Evolutionary conservation across 2,888 invertebrate species (phyloP), one percentile per base, ranked within the genome.

Genomic region (Augiades crinisus): DNA sequence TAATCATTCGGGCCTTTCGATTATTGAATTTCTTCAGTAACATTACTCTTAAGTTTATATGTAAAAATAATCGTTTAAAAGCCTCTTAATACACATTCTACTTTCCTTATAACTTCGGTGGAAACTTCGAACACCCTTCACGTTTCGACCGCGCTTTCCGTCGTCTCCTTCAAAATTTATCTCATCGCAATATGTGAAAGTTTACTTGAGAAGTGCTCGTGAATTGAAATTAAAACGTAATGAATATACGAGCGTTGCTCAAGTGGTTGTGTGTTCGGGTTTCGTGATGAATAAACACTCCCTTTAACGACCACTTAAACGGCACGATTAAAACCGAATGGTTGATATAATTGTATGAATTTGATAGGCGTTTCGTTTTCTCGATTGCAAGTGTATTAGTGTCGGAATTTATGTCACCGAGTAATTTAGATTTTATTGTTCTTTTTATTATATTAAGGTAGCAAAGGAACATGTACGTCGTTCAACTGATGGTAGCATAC

Each of bases 141-240:
- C 17, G 17, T n/a, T n/a, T 17, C 34, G 16, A 34, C 16, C 33
- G 33, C 33, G 6, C 14, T 13, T 14, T 33, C 13, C 13, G 6
- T 6, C 6, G 6, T 12, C 17, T 12, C 17, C 41, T 16, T 27
- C 27, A 14, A 16, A 27, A 41, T 24, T 14, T 46, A 46, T 24
- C 46, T 24, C 46, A 34, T 41, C 41, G 22, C 30, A 43, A 43
- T 43, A 43, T 43, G 44, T 44, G 44, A 21, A 31, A 44, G 7
- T 44, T 44, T 33, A 19, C 37, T 37, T 44, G 21, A 16, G 10
- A 34, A 44, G 44, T 44, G 44, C 19, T 44, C 19, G 19, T 31
- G 31, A 21, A 44, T 43, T 44, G 44, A 44, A 44, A 31, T 44
- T 44, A 44, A 44, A 44, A 44, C 33, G 31, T 33, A 44, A 44